These are phyloP conservation scores for Perizoma flavofasciatum DNA, from an alignment of 2,888 invertebrate species.

Conservation along the genomic window DNA sequence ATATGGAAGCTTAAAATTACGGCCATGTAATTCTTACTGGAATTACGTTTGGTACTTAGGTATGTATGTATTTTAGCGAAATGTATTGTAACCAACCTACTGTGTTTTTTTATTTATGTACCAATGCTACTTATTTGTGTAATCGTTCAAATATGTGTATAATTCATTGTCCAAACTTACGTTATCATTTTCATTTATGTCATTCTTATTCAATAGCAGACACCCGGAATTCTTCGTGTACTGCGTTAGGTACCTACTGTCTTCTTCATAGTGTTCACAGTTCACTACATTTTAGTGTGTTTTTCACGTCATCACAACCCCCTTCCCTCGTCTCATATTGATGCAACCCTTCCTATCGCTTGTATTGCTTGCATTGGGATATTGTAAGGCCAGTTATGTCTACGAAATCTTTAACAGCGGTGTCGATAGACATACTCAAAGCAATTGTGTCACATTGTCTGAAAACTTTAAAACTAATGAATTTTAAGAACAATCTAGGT, in stretches of 20 bases:
- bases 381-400: no score
- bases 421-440: not conserved
- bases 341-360: conserved; percentile 9
- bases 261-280: conserved; percentile 17
- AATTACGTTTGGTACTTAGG: no score
- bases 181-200: conserved; percentile 21
- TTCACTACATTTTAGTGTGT: conserved; percentile 24
- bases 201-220: conserved; percentile 33
- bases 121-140: conserved; percentile 6
- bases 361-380: not conserved
- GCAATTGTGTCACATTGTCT: conserved; percentile 8
- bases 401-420: no score
- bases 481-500: conserved; percentile 5
- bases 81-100: no score
- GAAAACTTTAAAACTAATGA: not conserved
- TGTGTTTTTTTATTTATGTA: no score
- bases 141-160: conserved; percentile 6
- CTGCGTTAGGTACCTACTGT: conserved; percentile 29
- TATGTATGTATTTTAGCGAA: no score
- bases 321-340: conserved; percentile 4
- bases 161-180: conserved; percentile 12
- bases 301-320: conserved; percentile 18
- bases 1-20: not conserved
- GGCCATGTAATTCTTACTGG: not conserved
- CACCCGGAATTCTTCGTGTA: conserved; percentile 35